These are phyloP conservation scores for Zaprionus capensis DNA, from an alignment of 1,140 invertebrate genomes.

Conservation along the genomic window DNA sequence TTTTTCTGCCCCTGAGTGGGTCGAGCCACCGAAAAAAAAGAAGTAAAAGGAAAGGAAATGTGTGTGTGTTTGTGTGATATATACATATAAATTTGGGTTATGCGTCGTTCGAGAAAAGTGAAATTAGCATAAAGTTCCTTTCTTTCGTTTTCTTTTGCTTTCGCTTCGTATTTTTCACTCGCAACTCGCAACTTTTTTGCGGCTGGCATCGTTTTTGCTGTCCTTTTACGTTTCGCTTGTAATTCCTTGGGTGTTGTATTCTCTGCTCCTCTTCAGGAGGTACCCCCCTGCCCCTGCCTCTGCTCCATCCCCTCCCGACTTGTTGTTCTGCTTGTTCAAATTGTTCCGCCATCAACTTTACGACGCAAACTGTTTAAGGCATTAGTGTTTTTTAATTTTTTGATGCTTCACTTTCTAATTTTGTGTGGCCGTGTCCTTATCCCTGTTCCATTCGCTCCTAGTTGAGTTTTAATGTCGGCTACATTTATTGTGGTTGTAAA, in stretches of 20 bases:
- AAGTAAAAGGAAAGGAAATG: constrained; percentile 20
- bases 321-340: constrained; percentile 26
- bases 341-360: constrained; percentile 56
- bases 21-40: constrained; percentile 25
- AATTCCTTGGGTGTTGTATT: constrained; percentile 59
- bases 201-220: constrained; percentile 40
- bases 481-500: neutral
- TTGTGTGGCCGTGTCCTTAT: constrained; percentile 3
- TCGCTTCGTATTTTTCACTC: constrained; percentile 41
- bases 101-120: constrained; percentile 70
- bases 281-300: neutral
- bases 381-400: constrained; percentile 51
- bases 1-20: constrained; percentile 48
- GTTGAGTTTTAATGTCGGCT: neutral
- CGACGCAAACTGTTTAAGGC: constrained; percentile 42
- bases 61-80: constrained; percentile 1
- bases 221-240: constrained; percentile 56
- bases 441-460: neutral
- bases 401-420: constrained; percentile 44
- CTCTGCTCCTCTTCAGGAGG: neutral
- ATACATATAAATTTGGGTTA: constrained; percentile 64
- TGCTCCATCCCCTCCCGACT: neutral
- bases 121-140: constrained; percentile 76
- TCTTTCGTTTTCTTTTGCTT: constrained; percentile 24
- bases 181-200: constrained; percentile 57